A percentile compares a stretch with the other conserved stretches of the same genome.
These are phyloP conservation scores for Leptocoma aspasia DNA, from an alignment of 2,113 vertebrate genomes.

Conservation along the genomic window DNA sequence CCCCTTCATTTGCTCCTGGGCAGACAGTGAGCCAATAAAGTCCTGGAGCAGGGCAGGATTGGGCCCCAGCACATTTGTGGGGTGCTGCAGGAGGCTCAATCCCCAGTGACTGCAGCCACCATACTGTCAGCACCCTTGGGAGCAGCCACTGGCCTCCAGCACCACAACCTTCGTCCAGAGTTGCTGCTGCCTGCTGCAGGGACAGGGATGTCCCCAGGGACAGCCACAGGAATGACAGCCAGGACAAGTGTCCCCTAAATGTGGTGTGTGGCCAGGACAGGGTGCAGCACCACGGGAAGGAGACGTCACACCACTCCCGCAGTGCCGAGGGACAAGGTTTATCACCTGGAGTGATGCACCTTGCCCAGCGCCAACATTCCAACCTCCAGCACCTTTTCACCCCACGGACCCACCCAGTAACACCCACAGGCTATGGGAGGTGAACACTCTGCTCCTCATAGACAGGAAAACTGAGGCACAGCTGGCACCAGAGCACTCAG, in stretches of 20 bases:
- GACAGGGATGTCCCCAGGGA: background rate
- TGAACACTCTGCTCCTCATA: accelerated
- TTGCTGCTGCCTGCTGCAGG: background rate
- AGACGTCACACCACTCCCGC: background rate
- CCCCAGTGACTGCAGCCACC: background rate
- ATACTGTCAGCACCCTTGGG: background rate
- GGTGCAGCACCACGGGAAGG: accelerated
- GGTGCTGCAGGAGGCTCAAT: background rate
- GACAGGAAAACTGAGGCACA: background rate
- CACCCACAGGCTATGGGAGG: accelerated
- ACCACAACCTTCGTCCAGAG: background rate
- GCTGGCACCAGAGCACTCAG: background rate
- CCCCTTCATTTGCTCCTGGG: background rate
- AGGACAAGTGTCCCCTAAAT: background rate
- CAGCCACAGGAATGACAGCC: background rate
- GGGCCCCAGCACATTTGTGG: background rate
- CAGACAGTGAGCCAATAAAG: accelerated
- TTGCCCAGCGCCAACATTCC: background rate
- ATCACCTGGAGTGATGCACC: background rate
- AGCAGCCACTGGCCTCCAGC: background rate
- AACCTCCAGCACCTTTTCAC: background rate
- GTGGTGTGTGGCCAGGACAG: background rate
- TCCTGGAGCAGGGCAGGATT: background rate
- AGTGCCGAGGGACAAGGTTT: background rate
- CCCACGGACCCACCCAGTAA: background rate